phyloP scores from a whole-genome alignment of 2,113 vertebrate genomes.

The Herpailurus yagouaroundi region DNA sequence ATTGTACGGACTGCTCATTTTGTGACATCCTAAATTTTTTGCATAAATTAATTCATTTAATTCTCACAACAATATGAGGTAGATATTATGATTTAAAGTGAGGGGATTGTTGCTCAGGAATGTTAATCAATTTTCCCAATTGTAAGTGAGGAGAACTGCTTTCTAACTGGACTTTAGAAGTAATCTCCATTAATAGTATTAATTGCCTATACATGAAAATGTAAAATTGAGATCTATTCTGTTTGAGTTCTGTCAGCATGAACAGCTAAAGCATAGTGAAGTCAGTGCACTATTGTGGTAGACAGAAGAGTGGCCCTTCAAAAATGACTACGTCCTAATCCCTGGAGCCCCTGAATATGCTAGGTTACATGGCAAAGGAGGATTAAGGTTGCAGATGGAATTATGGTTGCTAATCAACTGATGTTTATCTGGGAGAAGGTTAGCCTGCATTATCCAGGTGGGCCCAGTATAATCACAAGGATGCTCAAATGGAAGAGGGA shows the following conservation, averaged over 20 bases:
- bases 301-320: not conserved
- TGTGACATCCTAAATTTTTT: not conserved
- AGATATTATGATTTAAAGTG: constrained; percentile 39
- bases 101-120: not conserved
- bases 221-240: constrained; percentile 10
- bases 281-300: not conserved
- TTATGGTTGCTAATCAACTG: not conserved
- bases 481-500: not conserved
- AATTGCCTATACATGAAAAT: not conserved
- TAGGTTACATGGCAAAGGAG: not conserved
- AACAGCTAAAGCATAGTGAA: not conserved
- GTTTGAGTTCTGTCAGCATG: not conserved
- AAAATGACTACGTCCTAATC: not conserved
- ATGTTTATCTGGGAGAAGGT: not conserved
- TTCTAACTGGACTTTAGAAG: constrained; percentile 32
- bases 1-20: not conserved
- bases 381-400: not conserved
- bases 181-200: not conserved
- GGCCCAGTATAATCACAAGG: not conserved
- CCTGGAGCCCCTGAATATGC: not conserved
- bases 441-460: not conserved
- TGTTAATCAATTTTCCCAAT: not conserved
- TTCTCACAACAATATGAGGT: not conserved
- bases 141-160: not conserved
- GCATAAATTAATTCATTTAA: constrained; percentile 42